Conservation (phyloP, 2,113 vertebrate species). For the Synchiropus splendidus region DNA sequence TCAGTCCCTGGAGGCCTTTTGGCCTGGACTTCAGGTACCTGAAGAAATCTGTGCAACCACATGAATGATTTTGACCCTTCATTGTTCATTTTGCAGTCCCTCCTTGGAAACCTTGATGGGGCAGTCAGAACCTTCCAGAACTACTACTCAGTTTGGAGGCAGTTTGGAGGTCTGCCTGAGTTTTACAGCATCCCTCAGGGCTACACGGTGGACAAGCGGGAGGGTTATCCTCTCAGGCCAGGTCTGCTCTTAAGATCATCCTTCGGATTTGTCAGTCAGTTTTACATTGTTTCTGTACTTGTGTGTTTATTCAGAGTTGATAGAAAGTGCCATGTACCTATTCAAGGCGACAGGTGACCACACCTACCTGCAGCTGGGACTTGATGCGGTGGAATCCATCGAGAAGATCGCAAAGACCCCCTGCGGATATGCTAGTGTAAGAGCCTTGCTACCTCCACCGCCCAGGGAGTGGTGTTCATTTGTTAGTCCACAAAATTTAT, state of each 20-base stretch:
- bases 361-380: slow-evolving; percentile 82
- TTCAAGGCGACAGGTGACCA: slow-evolving; percentile 92
- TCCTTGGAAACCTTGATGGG: slow-evolving; percentile 83
- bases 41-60: too few relatives aligned
- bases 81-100: slow-evolving; percentile 66
- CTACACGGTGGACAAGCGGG: slow-evolving; percentile 91
- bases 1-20: slow-evolving; percentile 95
- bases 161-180: slow-evolving; percentile 93
- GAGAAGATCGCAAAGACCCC: slow-evolving; percentile 88
- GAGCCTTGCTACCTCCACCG: too few relatives aligned
- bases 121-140: slow-evolving; percentile 92
- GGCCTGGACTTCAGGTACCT: slow-evolving; percentile 88
- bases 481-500: too few relatives aligned
- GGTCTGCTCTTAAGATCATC: slow-evolving; percentile 54
- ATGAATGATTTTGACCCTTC: neutral
- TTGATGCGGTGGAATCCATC: slow-evolving; percentile 89
- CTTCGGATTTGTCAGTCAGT: neutral
- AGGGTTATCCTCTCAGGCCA: slow-evolving; percentile 91
- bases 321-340: slow-evolving; percentile 97
- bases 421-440: slow-evolving; percentile 93
- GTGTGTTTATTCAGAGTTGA: slow-evolving; percentile 73
- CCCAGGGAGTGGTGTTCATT: neutral
- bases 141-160: slow-evolving; percentile 95
- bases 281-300: neutral
- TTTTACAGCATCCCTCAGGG: slow-evolving; percentile 99